phyloP scores from a whole-genome alignment of 2,888 invertebrate genomes.

The Lithodes maja region DNA sequence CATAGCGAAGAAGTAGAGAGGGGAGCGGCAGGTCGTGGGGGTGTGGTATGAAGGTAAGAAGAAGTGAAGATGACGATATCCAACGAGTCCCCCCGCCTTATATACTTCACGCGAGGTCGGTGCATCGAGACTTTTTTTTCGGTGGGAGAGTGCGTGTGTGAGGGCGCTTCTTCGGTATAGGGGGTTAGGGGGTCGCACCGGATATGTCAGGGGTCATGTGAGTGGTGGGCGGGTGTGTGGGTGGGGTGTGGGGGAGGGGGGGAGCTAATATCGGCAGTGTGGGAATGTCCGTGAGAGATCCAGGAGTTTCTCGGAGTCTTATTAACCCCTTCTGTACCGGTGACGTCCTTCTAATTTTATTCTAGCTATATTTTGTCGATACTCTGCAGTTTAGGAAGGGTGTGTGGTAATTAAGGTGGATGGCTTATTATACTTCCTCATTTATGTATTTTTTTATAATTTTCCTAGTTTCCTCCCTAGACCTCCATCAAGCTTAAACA shows the following conservation, averaged over 20 bases:
- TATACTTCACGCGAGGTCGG: slow-evolving; percentile 42
- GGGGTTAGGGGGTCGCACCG: slow-evolving; percentile 27
- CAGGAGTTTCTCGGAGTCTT: not conserved
- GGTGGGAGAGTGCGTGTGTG: not conserved
- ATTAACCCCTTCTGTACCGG: too few relatives aligned
- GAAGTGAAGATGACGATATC: slow-evolving; percentile 30
- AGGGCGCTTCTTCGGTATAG: not conserved
- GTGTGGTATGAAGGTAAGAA: slow-evolving; percentile 19
- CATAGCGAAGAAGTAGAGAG: not conserved
- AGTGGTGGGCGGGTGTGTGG: slow-evolving; percentile 19
- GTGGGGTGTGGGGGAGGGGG: not conserved
- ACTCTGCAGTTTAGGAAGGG: too few relatives aligned
- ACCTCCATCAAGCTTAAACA: too few relatives aligned
- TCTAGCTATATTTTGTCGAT: too few relatives aligned
- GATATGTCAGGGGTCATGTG: slow-evolving; percentile 48
- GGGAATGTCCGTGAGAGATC: not conserved
- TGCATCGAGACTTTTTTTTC: not conserved
- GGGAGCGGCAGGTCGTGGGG: not conserved
- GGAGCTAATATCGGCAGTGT: not conserved
- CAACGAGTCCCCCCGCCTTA: slow-evolving; percentile 15
- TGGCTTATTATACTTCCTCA: too few relatives aligned
- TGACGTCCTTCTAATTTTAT: too few relatives aligned
- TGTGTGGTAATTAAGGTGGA: too few relatives aligned
- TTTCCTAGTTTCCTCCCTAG: too few relatives aligned
- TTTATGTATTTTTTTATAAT: too few relatives aligned